Evolutionary conservation across 2,113 vertebrate species (phyloP).

Genomic region (Platichthys stellatus): DNA sequence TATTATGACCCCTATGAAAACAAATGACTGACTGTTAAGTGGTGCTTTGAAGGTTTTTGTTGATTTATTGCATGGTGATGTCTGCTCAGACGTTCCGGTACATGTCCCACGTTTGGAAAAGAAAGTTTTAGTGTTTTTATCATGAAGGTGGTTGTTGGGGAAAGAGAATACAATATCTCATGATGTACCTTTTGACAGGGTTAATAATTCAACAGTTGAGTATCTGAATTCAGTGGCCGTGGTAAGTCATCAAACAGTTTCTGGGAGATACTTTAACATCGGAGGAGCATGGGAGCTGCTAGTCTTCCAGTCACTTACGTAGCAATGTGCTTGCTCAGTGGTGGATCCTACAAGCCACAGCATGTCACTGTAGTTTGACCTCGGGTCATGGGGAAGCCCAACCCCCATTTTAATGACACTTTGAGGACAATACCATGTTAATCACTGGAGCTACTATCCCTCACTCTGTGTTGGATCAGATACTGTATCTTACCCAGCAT

Average conservation of each 20-base stretch:
- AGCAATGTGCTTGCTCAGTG: conserved; percentile 62
- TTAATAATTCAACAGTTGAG: conserved; percentile 30
- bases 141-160: conserved; percentile 5
- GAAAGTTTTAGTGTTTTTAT: neutral
- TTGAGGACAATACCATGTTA: conserved; percentile 49
- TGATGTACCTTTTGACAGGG: conserved; percentile 2
- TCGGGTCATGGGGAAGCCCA: conserved; percentile 77
- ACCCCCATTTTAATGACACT: conserved; percentile 61
- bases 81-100: neutral
- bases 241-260: conserved; percentile 30
- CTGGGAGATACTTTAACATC: conserved; percentile 16
- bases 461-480: conserved; percentile 25
- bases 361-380: conserved; percentile 82
- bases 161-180: neutral
- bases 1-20: conserved; percentile 19
- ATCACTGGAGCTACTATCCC: neutral
- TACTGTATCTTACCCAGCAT: conserved; percentile 23
- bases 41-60: neutral
- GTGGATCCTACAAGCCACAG: conserved; percentile 72
- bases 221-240: conserved; percentile 24
- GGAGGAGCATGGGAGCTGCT: conserved; percentile 35
- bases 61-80: neutral
- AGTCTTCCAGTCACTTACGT: conserved; percentile 41
- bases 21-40: neutral
- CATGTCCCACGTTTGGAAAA: neutral